Conservation (phyloP, 2,797 vertebrate species). For the Sitta carolinensis region DNA sequence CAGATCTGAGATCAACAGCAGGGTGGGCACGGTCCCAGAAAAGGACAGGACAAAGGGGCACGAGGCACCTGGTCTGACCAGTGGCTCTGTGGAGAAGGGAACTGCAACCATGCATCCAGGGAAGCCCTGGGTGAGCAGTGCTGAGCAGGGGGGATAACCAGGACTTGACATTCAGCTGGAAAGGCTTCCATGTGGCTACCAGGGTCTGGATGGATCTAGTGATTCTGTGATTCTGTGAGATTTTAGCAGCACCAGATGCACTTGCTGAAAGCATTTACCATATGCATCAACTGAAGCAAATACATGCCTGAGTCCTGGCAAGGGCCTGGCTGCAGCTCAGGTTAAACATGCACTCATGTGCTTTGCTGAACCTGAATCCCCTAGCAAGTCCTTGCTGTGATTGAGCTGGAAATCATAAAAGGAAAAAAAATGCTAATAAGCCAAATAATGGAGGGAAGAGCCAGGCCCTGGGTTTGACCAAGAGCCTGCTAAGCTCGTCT, state of each 20-base stretch:
- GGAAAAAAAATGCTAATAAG: neutral
- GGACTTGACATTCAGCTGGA: neutral
- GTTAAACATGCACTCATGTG: neutral
- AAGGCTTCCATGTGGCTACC: neutral
- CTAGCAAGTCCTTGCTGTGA: neutral
- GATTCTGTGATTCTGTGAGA: neutral
- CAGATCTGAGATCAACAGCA: neutral
- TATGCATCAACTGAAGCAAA: neutral
- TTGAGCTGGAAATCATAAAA: neutral
- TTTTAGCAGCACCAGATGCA: neutral
- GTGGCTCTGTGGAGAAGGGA: neutral
- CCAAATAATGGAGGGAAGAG: neutral
- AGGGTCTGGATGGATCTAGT: neutral
- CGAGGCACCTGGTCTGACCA: neutral
- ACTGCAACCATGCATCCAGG: neutral
- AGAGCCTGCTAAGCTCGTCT: neutral
- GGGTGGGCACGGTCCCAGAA: neutral
- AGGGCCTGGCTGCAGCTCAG: neutral
- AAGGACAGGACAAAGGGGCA: neutral
- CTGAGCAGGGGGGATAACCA: neutral
- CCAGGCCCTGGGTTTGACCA: neutral
- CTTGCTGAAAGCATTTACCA: neutral
- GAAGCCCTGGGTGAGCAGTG: neutral
- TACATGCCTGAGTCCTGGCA: fast-evolving
- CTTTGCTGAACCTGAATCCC: neutral